phyloP scores from a whole-genome alignment of 2,888 invertebrate species.

The Parnassius mnemosyne region DNA sequence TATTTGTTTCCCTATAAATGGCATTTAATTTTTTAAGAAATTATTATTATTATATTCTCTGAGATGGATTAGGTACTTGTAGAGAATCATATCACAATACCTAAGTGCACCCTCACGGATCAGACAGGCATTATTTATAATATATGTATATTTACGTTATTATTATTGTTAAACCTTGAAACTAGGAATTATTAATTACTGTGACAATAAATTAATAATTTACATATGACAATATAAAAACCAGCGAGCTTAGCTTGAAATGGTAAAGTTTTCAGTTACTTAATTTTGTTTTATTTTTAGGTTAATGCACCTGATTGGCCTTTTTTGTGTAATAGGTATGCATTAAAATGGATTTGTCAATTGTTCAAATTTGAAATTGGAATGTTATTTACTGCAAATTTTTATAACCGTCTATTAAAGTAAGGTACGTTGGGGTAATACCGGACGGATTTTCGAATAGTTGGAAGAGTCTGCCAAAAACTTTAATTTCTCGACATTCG shows the following conservation, averaged over 20 bases:
- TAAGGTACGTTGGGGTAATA: too few relatives aligned
- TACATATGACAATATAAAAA: constrained; percentile 64
- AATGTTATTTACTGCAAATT: background rate
- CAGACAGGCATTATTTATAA: constrained; percentile 30
- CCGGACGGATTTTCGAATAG: too few relatives aligned
- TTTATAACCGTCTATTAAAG: background rate
- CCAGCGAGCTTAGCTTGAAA: constrained; percentile 66
- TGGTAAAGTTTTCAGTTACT: constrained; percentile 28
- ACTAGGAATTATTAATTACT: constrained; percentile 48
- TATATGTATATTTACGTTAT: constrained; percentile 31
- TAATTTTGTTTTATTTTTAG: constrained; percentile 21
- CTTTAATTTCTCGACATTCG: too few relatives aligned
- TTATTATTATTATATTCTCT: too few relatives aligned
- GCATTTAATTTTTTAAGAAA: too few relatives aligned
- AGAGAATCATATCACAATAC: too few relatives aligned
- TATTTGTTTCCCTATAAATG: too few relatives aligned
- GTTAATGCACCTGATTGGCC: constrained; percentile 19
- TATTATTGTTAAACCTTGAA: constrained; percentile 36
- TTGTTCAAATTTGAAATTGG: background rate
- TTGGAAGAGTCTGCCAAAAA: too few relatives aligned
- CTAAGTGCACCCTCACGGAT: too few relatives aligned
- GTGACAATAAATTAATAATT: constrained; percentile 75
- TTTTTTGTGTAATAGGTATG: constrained; percentile 8
- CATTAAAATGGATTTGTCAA: constrained; percentile 14
- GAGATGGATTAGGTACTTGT: too few relatives aligned